Base-by-base conservation (phyloP, 1,140 invertebrate species). In the Hypsibius dujardini region DNA sequence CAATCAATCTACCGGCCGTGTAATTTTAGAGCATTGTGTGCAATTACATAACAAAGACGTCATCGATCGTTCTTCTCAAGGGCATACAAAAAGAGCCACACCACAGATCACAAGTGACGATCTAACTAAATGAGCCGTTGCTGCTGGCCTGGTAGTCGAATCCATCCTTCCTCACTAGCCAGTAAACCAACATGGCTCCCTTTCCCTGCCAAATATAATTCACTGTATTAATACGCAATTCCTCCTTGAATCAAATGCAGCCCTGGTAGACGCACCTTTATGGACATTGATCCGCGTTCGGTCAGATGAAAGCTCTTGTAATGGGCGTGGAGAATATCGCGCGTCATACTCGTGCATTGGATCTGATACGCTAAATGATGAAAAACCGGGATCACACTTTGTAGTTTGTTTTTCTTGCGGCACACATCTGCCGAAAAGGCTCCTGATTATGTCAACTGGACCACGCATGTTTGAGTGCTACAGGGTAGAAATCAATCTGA, bases 341-440 rank as follows among this genome's bases (percentile, higher is more conserved):
- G 50, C 28, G 50, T 56, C 50, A 12, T 7, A 12, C n/a, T 7
- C 7, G 7, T 56, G n/a, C 50, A 56, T 56, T 56, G 50, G 7
- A 56, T 56, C 50, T n/a, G 50, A 56, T 12, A 56, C n/a, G 50
- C 50, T 56, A n/a, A 56, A 56, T 12, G n/a, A 56, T 56, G n/a
- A 56, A 12, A n/a, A 56, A 56, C 7, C 50, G 50, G 7, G 50
- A n/a, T 56, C 50, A 56, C 7, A n/a, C 50, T 56, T 28, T 28
- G 28, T 28, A 28, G 28, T 28, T 28, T 28, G 28, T 28, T 28
- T 28, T 28, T 28, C 28, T 28, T 28, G 28, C 28, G 28, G 28
- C 28, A 28, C 28, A 28, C 28, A 28, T 28, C 28, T 28, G 28
- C 28, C 28, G 28, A 28, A 28, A 28, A 56, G 50, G 7, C n/a